phyloP scores from a whole-genome alignment of 2,113 vertebrate genomes.

The Coregonus clupeaformis region DNA sequence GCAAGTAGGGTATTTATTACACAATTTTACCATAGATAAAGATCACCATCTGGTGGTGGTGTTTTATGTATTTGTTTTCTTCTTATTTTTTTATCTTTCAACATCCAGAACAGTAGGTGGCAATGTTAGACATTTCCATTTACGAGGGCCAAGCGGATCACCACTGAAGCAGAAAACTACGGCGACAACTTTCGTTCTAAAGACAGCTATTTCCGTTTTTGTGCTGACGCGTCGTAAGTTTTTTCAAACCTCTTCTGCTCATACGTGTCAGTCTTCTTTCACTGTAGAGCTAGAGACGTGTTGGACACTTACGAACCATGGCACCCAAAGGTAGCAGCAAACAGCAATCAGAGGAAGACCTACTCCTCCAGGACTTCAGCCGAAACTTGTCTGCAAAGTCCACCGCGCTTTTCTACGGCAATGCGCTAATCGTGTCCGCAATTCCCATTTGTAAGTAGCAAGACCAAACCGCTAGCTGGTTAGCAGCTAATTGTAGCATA shows the following conservation, averaged over 20 bases:
- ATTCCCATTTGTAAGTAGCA: conserved; percentile 92
- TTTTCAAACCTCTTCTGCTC: conserved; percentile 24
- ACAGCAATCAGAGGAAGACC: conserved; percentile 94
- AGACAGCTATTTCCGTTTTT: conserved; percentile 50
- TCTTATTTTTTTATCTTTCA: neutral
- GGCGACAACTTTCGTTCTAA: neutral
- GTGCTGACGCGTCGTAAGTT: conserved; percentile 75
- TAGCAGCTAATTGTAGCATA: neutral
- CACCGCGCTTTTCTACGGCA: conserved; percentile 94
- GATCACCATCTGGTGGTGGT: conserved; percentile 50
- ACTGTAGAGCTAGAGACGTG: conserved; percentile 11
- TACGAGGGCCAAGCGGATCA: no score
- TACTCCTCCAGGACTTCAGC: conserved; percentile 96
- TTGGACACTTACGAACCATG: conserved; percentile 68
- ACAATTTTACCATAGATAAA: conserved; percentile 2
- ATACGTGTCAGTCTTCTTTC: conserved; percentile 73
- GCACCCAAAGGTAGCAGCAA: conserved; percentile 85
- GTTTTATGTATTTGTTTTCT: conserved; percentile 2
- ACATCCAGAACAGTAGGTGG: no score
- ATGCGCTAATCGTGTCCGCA: conserved; percentile 96
- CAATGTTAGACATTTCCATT: no score
- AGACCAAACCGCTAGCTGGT: neutral
- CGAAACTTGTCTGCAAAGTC: conserved; percentile 96
- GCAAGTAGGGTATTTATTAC: no score
- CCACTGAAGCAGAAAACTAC: no score